Conservation (phyloP, 2,113 vertebrate species). For the Isichthys henryi region DNA sequence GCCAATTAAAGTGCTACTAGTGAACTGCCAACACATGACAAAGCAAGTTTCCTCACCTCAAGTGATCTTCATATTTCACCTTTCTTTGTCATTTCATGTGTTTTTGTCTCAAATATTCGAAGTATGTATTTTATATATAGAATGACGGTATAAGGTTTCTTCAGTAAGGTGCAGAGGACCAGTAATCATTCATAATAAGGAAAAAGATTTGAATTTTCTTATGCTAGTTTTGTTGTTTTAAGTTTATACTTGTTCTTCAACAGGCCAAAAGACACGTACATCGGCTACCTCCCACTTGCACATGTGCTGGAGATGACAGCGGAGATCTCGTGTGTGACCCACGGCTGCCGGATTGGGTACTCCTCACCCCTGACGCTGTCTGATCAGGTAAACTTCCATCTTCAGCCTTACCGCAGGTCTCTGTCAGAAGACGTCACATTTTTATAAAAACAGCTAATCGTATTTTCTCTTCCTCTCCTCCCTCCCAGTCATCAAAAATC, state of each 20-base stretch:
- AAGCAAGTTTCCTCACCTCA: too few relatives aligned
- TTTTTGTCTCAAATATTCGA: too few relatives aligned
- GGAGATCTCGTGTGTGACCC: slow-evolving; percentile 86
- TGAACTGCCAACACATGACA: too few relatives aligned
- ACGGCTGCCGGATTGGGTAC: slow-evolving; percentile 91
- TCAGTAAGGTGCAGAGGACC: too few relatives aligned
- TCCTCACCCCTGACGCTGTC: slow-evolving; percentile 90
- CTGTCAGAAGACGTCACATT: neutral
- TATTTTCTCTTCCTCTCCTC: neutral
- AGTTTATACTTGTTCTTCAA: neutral
- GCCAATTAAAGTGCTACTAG: too few relatives aligned
- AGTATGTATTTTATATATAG: too few relatives aligned
- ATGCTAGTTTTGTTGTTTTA: neutral
- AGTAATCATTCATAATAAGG: neutral
- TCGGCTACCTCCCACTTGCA: slow-evolving; percentile 91
- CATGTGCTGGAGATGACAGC: slow-evolving; percentile 95
- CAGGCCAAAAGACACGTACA: slow-evolving; percentile 85
- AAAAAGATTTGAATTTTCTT: neutral
- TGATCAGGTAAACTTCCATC: slow-evolving; percentile 75
- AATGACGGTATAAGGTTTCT: too few relatives aligned
- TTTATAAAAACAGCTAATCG: neutral
- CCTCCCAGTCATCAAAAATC: slow-evolving; percentile 70
- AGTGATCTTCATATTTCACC: too few relatives aligned
- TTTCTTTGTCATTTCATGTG: too few relatives aligned
- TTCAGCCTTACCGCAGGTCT: neutral